Evolutionary conservation across 2,888 invertebrate species (phyloP).

Genomic region (Willowsia nigromaculata): DNA sequence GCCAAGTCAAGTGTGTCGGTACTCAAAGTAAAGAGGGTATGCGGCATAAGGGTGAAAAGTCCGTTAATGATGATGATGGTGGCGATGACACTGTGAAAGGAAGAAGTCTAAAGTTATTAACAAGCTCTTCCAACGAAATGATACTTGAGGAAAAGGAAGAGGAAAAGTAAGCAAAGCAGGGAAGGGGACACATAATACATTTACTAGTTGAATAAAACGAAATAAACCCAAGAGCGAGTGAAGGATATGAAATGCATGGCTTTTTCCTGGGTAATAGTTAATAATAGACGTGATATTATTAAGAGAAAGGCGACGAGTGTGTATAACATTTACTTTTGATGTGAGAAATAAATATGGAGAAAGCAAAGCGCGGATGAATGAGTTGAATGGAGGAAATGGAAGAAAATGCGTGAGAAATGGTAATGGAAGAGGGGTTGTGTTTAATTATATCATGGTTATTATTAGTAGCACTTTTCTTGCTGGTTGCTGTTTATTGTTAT

Average conservation of each 20-base stretch:
- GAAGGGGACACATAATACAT: background rate
- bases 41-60: background rate
- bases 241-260: background rate
- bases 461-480: background rate
- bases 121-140: background rate
- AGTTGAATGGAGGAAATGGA: background rate
- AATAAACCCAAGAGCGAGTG: background rate
- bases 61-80: background rate
- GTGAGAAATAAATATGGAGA: background rate
- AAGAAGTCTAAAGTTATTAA: constrained; percentile 17
- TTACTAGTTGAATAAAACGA: background rate
- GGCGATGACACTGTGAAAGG: background rate
- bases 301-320: background rate
- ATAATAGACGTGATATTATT: background rate
- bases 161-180: background rate
- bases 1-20: background rate
- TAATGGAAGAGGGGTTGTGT: background rate
- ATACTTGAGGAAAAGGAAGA: background rate
- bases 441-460: background rate
- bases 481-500: background rate
- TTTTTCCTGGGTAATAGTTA: background rate
- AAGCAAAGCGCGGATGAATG: background rate
- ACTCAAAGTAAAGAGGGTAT: background rate
- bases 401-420: background rate
- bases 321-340: background rate